Conservation (phyloP, 2,113 vertebrate species). For the Corythornis cristatus region DNA sequence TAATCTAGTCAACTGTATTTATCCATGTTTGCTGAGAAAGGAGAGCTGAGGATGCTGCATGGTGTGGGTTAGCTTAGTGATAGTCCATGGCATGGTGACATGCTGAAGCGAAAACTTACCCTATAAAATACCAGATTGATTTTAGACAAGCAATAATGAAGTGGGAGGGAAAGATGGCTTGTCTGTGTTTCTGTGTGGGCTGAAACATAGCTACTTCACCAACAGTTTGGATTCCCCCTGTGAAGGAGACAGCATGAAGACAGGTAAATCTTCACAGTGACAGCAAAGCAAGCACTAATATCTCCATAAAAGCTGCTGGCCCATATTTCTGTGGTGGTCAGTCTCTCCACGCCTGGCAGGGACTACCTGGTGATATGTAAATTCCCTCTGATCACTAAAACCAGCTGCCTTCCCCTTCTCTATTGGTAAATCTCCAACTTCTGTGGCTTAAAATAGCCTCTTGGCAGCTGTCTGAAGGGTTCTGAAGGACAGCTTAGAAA, state of each 20-base stretch:
- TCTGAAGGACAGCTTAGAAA: slow-evolving; percentile 19
- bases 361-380: neutral
- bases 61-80: neutral
- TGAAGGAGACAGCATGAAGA: neutral
- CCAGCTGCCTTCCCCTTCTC: neutral
- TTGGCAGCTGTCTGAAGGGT: neutral
- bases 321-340: neutral
- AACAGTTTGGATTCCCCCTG: neutral
- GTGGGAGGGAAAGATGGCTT: neutral
- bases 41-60: neutral
- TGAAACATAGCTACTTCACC: neutral
- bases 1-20: neutral
- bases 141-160: neutral
- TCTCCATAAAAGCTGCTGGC: neutral
- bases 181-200: neutral
- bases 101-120: neutral
- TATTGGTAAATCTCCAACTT: neutral
- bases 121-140: neutral
- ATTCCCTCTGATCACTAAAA: neutral
- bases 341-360: neutral
- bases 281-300: neutral
- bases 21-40: neutral
- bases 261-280: neutral
- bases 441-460: neutral
- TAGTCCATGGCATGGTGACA: neutral